Conservation (phyloP, 1,140 invertebrate species). For the Littorina saxatilis region DNA sequence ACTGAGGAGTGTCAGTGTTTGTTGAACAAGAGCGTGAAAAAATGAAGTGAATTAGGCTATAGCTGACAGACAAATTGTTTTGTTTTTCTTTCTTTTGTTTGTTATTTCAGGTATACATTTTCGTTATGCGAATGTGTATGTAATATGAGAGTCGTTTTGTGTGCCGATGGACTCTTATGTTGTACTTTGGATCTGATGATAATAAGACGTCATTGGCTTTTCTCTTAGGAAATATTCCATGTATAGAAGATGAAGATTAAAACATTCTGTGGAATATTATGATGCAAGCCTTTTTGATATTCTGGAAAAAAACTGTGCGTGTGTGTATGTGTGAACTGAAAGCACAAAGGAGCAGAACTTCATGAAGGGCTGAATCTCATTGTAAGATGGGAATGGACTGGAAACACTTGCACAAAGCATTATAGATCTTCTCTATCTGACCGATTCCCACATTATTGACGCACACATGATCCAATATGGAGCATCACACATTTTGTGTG, state of each 20-base stretch:
- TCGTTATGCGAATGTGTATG: not conserved
- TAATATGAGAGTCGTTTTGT: not conserved
- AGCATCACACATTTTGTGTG: no score
- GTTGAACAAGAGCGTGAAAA: not conserved
- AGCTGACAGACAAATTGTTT: not conserved
- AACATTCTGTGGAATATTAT: no score
- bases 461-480: no score
- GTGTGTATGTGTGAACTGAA: no score
- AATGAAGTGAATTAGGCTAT: not conserved
- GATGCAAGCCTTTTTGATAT: no score
- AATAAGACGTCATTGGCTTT: conserved; percentile 16
- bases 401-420: no score
- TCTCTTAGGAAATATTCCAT: not conserved
- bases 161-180: not conserved
- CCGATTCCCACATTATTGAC: no score
- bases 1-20: not conserved
- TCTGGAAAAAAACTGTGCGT: not conserved
- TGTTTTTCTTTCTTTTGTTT: not conserved
- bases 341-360: no score
- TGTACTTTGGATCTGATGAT: not conserved
- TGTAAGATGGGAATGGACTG: no score
- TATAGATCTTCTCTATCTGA: no score
- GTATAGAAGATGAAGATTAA: conserved; percentile 38
- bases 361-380: no score
- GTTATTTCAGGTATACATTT: not conserved